Evolutionary conservation across 2,113 vertebrate genomes (phyloP), one percentile per base, ranked within the genome.

Genomic region (Accipiter virgatus): DNA sequence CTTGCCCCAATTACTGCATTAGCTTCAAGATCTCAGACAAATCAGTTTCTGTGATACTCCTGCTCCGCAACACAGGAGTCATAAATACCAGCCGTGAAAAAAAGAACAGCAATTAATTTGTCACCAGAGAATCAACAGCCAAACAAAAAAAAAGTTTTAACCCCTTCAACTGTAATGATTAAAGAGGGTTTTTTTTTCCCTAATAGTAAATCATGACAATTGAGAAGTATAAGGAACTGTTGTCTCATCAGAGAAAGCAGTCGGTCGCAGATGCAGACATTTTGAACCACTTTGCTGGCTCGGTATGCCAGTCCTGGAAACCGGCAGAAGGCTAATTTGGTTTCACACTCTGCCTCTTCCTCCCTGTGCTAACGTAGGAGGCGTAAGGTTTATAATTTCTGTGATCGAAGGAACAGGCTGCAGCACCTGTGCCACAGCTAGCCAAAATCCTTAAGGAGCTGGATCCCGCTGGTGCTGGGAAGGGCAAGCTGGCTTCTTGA

Each of bases 281-380:
- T 62, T 43, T 19, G 22, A 53, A 47, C 21, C n/a, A 6, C 22
- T 17, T 42, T 36, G 31, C n/a, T 45, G 36, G 40, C 36, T 75
- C 40, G 11, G 50, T 13, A 13, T 0, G 0, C 52, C 20, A 40
- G 34, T 8, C 47, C 10, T 34, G 9, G 47, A 22, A 42, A 67
- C 9, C 18, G 32, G 36, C 6, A 42, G n/a, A 40, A 38, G 19
- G 16, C 20, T 59, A 2, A 31, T 32, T 45, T 16, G 55, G 20
- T 40, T 70, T 59, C 50, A 61, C 23, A 4, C 5, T 4, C 19
- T 42, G 29, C 19, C 55, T 34, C 43, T 4, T 62, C 42, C 34
- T 13, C 27, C 2, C 1, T 13, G 9, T 31, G 43, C 40, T 47
- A 19, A 43, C 1, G 0, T 0, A 21, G 16, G 40, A 34, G 6